These are phyloP conservation scores for Epizoanthus scotinus DNA, from an alignment of 92 coral and sea anemone species.

Conservation along the genomic window DNA sequence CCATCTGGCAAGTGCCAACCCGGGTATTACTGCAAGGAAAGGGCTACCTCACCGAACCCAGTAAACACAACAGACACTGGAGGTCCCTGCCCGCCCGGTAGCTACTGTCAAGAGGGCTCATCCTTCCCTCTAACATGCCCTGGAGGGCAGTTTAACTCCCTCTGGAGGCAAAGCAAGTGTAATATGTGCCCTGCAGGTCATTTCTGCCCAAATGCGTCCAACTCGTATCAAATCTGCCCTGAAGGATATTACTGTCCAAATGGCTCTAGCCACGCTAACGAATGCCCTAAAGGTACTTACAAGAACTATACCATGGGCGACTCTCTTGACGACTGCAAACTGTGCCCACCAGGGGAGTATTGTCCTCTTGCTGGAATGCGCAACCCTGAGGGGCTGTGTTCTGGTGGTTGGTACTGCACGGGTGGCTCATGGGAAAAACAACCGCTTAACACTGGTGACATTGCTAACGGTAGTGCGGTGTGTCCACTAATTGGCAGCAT, in stretches of 20 bases:
- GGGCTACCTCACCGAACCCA: constrained; percentile 74
- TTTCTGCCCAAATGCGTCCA: constrained; percentile 97
- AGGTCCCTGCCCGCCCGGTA: constrained; percentile 98
- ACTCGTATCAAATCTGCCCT: constrained; percentile 72
- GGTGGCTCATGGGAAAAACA: constrained; percentile 97
- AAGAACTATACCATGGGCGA: constrained; percentile 90
- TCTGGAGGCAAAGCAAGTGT: constrained; percentile 84
- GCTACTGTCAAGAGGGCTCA: constrained; percentile 84
- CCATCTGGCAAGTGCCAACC: constrained; percentile 91
- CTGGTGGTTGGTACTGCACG: constrained; percentile 93
- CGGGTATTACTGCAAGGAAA: constrained; percentile 83
- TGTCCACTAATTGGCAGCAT: constrained; percentile 92
- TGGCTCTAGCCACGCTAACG: constrained; percentile 68
- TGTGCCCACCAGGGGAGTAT: constrained; percentile 93
- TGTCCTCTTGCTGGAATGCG: constrained; percentile 82
- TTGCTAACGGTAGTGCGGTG: constrained; percentile 81
- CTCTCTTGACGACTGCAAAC: constrained; percentile 74
- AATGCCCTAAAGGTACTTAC: constrained; percentile 94
- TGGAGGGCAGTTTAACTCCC: constrained; percentile 87
- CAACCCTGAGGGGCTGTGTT: constrained; percentile 83
- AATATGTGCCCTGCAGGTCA: constrained; percentile 80
- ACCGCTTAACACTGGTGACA: constrained; percentile 78
- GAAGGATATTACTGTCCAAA: constrained; percentile 89
- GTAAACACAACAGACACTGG: constrained; percentile 75
- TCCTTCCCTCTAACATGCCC: constrained; percentile 81